phyloP scores from a whole-genome alignment of 30 jellyfish, hydroid and myxozoan genomes.

The Cassiopea andromeda region DNA sequence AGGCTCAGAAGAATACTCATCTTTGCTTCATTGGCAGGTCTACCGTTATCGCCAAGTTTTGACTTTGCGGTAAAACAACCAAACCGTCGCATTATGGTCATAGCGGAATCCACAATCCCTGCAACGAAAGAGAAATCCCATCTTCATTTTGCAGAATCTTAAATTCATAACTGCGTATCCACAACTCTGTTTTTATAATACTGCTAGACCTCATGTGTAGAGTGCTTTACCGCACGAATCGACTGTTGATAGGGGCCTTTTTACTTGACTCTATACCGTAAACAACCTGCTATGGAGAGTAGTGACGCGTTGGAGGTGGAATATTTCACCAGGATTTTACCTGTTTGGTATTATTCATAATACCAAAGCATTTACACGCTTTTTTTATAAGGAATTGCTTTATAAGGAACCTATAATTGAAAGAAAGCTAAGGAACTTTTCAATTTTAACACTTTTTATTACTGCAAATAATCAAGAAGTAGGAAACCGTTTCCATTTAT shows the following conservation, averaged over 20 bases:
- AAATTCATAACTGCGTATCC: not conserved
- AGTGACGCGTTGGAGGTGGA: not conserved
- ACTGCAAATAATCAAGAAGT: not conserved
- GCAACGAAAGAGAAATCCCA: not conserved
- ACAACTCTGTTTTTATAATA: not conserved
- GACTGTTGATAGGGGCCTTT: not conserved
- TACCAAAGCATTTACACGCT: not conserved
- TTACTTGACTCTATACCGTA: not conserved
- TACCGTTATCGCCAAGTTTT: not conserved
- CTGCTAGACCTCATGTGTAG: conserved; percentile 11
- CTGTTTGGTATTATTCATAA: not conserved
- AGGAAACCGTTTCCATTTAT: not conserved
- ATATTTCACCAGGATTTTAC: not conserved
- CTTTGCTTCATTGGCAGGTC: not conserved
- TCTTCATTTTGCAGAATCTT: not conserved
- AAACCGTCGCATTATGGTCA: conserved; percentile 5
- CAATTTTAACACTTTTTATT: too few relatives aligned
- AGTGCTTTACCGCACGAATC: conserved; percentile 4
- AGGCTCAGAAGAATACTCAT: conserved; percentile 20
- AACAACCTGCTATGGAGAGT: conserved; percentile 7
- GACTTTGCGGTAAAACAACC: not conserved
- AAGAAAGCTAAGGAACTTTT: too few relatives aligned
- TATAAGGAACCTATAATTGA: too few relatives aligned
- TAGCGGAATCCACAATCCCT: not conserved
- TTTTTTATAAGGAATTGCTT: too few relatives aligned